A percentile compares a stretch with the other conserved stretches of the same genome.
Evolutionary conservation across 2,113 vertebrate species (phyloP).

Genomic region (Baryphthengus martii): DNA sequence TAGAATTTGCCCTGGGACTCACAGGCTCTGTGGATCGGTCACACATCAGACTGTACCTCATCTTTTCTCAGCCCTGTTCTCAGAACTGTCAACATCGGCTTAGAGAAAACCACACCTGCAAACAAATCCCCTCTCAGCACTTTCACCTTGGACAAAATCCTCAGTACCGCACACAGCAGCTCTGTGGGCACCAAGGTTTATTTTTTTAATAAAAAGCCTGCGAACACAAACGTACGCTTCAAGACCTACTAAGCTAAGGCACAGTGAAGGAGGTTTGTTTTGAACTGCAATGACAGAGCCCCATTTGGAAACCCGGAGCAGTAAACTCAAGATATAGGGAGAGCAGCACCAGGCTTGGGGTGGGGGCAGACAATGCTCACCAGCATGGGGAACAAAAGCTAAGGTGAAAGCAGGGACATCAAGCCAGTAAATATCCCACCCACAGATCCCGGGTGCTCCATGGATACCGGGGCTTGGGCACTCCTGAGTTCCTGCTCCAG

Average conservation of each 20-base stretch:
- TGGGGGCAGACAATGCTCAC: fast-evolving
- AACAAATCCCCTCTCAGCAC: background rate
- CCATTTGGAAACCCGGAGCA: fast-evolving
- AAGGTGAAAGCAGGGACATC: background rate
- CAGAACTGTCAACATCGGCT: background rate
- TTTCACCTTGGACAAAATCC: background rate
- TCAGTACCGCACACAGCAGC: background rate
- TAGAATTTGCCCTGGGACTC: fast-evolving
- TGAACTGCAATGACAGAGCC: background rate
- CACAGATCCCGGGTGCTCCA: background rate
- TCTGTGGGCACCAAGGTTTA: background rate
- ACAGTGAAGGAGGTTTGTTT: background rate
- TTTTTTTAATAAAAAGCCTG: background rate
- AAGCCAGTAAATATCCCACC: background rate
- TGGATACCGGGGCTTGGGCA: background rate
- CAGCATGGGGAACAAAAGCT: fast-evolving
- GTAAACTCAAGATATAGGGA: background rate
- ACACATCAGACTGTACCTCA: background rate
- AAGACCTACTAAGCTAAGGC: background rate
- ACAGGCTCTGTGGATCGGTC: fast-evolving
- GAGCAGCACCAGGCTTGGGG: fast-evolving
- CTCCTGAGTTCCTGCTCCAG: background rate
- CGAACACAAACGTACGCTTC: background rate
- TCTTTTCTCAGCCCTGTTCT: background rate
- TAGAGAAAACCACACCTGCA: background rate